Evolutionary conservation across 2,888 invertebrate species (phyloP).

Genomic region (Panopea generosa): DNA sequence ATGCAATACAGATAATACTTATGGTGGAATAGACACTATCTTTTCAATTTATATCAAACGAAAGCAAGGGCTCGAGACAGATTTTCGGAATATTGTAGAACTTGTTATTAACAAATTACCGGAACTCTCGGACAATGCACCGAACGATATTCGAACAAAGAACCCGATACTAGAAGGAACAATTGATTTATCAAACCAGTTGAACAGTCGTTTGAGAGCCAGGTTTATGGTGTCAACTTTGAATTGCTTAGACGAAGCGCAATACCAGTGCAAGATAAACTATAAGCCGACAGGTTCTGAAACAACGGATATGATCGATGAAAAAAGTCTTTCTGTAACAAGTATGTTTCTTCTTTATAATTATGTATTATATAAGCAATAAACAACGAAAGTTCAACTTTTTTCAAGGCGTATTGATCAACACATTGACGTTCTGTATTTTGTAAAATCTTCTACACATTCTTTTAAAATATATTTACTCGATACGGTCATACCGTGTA

Average conservation of each 20-base stretch:
- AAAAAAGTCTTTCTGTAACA: neutral
- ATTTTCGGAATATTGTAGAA: neutral
- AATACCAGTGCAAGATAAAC: conserved; percentile 15
- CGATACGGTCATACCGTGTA: no score
- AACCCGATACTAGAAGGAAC: conserved; percentile 4
- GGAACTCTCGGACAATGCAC: conserved; percentile 2
- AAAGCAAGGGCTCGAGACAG: neutral
- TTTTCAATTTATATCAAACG: conserved; percentile 21
- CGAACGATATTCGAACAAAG: conserved; percentile 16
- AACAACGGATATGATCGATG: neutral
- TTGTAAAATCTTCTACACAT: no score
- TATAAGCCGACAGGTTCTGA: conserved; percentile 1
- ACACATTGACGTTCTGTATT: no score
- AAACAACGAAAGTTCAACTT: no score
- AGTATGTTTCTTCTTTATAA: no score
- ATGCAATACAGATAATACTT: neutral
- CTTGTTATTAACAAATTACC: neutral
- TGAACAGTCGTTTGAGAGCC: conserved; percentile 7
- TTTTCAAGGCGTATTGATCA: no score
- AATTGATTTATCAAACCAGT: neutral
- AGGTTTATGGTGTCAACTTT: conserved; percentile 5
- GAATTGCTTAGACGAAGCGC: conserved; percentile 18
- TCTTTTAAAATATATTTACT: no score
- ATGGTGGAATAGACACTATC: conserved; percentile 1
- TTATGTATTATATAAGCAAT: no score